Conservation (phyloP, 2,888 invertebrate genomes). For the Coenonympha arcania region DNA sequence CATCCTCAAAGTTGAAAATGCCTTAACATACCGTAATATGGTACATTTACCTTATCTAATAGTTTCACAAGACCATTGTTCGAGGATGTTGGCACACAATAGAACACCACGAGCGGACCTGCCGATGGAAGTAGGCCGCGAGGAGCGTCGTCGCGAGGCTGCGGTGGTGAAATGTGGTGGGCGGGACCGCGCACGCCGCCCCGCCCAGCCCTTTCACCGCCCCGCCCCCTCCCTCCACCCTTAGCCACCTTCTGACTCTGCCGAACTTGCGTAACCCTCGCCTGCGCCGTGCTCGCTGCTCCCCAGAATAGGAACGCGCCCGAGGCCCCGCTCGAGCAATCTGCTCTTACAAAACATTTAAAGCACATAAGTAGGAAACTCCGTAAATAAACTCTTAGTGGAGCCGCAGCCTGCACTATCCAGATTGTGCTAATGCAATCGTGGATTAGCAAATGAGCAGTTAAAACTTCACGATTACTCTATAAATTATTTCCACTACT, state of each 20-base stretch:
- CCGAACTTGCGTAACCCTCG: slow-evolving; percentile 52
- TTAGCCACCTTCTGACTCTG: slow-evolving; percentile 50
- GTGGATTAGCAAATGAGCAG: slow-evolving; percentile 49
- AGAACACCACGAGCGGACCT: slow-evolving; percentile 67
- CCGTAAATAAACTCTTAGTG: neutral
- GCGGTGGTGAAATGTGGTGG: slow-evolving; percentile 67
- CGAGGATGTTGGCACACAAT: slow-evolving; percentile 60
- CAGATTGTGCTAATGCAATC: slow-evolving; percentile 33
- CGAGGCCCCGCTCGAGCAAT: slow-evolving; percentile 50
- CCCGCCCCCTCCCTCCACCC: slow-evolving; percentile 55
- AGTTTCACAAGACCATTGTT: slow-evolving; percentile 69
- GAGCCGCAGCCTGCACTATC: slow-evolving; percentile 27
- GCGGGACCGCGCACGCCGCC: slow-evolving; percentile 66
- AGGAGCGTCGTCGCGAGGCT: slow-evolving; percentile 44
- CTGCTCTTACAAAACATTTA: slow-evolving; percentile 19
- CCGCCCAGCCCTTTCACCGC: slow-evolving; percentile 71
- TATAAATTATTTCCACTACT: slow-evolving; percentile 44
- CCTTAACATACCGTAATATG: no score
- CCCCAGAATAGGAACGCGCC: slow-evolving; percentile 56
- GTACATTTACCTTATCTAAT: no score
- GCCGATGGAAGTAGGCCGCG: slow-evolving; percentile 67
- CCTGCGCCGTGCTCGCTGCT: slow-evolving; percentile 46
- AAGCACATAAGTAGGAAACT: slow-evolving; percentile 1
- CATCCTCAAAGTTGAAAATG: no score
- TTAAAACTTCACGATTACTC: slow-evolving; percentile 46